phyloP scores from a whole-genome alignment of 53 echinoderm and acorn worm genomes.

The Antedon mediterranea region DNA sequence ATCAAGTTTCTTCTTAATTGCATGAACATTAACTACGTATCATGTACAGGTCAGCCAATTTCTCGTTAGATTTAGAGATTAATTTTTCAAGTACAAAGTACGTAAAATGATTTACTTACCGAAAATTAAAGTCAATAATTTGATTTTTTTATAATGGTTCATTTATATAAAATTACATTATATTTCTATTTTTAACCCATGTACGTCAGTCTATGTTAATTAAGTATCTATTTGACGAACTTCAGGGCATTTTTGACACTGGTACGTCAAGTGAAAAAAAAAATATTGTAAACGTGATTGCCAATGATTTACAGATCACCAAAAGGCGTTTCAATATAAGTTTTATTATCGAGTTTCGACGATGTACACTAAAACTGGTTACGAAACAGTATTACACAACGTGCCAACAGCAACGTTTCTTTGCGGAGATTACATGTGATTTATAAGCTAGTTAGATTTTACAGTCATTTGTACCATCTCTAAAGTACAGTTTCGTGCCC shows the following conservation, averaged over 20 bases:
- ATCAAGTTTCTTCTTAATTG: too few relatives aligned
- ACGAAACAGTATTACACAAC: not conserved
- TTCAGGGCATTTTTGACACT: not conserved
- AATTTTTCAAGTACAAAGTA: too few relatives aligned
- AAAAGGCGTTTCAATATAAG: not conserved
- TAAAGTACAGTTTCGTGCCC: not conserved
- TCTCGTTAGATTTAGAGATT: too few relatives aligned
- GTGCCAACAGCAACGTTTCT: not conserved
- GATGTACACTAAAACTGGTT: not conserved
- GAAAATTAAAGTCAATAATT: too few relatives aligned
- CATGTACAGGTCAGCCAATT: too few relatives aligned
- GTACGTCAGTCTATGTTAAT: not conserved
- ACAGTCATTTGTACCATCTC: not conserved
- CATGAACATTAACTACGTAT: too few relatives aligned
- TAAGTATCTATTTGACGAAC: not conserved
- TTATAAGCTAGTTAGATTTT: not conserved
- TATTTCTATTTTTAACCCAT: too few relatives aligned
- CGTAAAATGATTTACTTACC: too few relatives aligned
- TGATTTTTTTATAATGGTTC: too few relatives aligned
- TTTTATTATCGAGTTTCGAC: not conserved
- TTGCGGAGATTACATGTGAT: not conserved
- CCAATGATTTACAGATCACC: not conserved
- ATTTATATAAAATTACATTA: too few relatives aligned
- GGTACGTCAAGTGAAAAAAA: not conserved
- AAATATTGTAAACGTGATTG: not conserved